Evolutionary conservation across 2,797 vertebrate genomes (phyloP).

Genomic region (Phyllotis vaccarum): DNA sequence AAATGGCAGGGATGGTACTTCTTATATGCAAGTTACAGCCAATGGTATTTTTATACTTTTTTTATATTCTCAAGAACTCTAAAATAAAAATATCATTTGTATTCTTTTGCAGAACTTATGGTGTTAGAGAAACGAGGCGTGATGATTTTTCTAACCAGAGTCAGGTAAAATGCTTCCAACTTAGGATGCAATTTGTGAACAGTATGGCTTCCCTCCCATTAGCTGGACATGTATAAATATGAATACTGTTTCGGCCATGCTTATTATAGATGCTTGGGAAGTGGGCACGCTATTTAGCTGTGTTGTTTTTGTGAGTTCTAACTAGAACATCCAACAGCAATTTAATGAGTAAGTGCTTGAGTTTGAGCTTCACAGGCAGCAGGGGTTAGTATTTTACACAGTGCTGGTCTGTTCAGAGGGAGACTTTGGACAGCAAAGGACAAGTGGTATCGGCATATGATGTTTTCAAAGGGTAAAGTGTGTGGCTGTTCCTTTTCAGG

Average conservation of each 20-base stretch:
- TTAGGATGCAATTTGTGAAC: constrained; percentile 28
- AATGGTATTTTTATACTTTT: neutral
- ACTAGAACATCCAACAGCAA: neutral
- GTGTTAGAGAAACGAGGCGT: constrained; percentile 49
- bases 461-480: constrained; percentile 29
- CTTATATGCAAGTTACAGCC: neutral
- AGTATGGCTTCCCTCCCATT: neutral
- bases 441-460: neutral
- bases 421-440: neutral
- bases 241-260: constrained; percentile 2
- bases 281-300: neutral
- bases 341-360: neutral
- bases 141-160: neutral
- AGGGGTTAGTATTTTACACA: neutral
- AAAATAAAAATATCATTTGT: constrained; percentile 44
- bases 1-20: neutral
- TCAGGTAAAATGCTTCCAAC: constrained; percentile 40
- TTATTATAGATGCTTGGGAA: neutral
- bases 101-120: constrained; percentile 51
- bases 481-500: neutral
- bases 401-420: neutral
- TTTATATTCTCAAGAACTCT: constrained; percentile 16
- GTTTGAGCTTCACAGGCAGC: neutral
- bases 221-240: neutral
- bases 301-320: neutral